Evolutionary conservation across 2,888 invertebrate genomes (phyloP).

Genomic region (Spodoptera picta): DNA sequence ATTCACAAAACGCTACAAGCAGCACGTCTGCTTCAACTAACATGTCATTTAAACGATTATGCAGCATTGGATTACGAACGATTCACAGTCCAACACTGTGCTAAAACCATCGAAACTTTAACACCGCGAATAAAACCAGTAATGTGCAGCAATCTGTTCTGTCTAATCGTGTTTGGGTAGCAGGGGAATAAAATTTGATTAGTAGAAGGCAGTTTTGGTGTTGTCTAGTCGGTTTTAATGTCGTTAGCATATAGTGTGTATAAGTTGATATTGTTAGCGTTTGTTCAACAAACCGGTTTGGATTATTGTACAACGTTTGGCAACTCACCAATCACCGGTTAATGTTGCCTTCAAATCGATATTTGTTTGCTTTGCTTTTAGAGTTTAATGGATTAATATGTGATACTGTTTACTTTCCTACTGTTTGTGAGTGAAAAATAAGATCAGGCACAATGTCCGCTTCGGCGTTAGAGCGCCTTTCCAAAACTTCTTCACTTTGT

Average conservation of each 20-base stretch:
- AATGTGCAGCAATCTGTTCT: conserved; percentile 30
- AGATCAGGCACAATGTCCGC: too few relatives aligned
- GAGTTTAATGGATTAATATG: conserved; percentile 16
- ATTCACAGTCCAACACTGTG: conserved; percentile 39
- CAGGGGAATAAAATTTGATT: conserved; percentile 54
- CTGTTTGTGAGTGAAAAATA: too few relatives aligned
- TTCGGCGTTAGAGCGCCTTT: too few relatives aligned
- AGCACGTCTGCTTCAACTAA: conserved; percentile 6
- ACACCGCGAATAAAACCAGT: conserved; percentile 24
- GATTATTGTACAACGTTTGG: conserved; percentile 37
- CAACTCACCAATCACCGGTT: conserved; percentile 38
- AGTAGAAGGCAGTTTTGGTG: conserved; percentile 43
- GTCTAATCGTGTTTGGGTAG: conserved; percentile 40
- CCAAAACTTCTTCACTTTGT: too few relatives aligned
- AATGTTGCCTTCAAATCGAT: conserved; percentile 24
- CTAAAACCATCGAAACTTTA: conserved; percentile 27
- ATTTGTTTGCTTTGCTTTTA: conserved; percentile 21
- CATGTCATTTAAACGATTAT: conserved; percentile 38
- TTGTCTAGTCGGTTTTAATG: conserved; percentile 46
- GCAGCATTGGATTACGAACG: neutral
- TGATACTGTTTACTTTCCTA: conserved; percentile 4
- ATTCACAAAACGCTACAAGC: too few relatives aligned
- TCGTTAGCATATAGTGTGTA: conserved; percentile 40
- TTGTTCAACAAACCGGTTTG: conserved; percentile 31
- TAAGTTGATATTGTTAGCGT: conserved; percentile 47